These are phyloP conservation scores for Pseudomyrmex gracilis DNA, from an alignment of 1,140 invertebrate species.

Conservation along the genomic window DNA sequence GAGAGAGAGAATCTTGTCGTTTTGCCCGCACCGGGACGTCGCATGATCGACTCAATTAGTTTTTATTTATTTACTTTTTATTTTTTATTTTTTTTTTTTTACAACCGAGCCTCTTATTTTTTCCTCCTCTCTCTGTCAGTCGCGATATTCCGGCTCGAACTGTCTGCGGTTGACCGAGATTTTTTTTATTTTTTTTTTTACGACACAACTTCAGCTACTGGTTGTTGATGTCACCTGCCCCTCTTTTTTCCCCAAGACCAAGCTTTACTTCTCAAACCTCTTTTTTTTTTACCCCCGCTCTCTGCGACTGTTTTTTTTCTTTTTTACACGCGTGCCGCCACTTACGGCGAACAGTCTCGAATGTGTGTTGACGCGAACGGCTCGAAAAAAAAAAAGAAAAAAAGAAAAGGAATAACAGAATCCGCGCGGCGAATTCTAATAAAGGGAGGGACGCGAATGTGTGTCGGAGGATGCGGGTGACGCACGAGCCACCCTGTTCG, in stretches of 20 bases:
- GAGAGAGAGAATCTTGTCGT: conserved; percentile 57
- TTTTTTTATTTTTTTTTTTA: conserved; percentile 55
- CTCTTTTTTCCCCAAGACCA: conserved; percentile 38
- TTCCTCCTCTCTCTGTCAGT: background rate
- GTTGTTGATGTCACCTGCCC: conserved; percentile 59
- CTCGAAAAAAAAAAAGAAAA: conserved; percentile 50
- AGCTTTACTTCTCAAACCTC: conserved; percentile 48
- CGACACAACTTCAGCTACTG: conserved; percentile 41
- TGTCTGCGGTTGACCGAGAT: conserved; percentile 71
- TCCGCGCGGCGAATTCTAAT: conserved; percentile 38
- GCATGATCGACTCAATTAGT: conserved; percentile 66
- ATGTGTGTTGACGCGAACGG: conserved; percentile 36
- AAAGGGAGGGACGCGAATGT: conserved; percentile 44
- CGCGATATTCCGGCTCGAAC: conserved; percentile 7
- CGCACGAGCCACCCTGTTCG: conserved; percentile 15
- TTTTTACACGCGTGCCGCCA: conserved; percentile 45
- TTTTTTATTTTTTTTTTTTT: conserved; percentile 36
- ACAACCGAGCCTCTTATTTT: background rate
- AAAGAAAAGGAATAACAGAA: conserved; percentile 35
- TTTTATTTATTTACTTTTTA: conserved; percentile 41
- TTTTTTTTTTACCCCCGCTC: conserved; percentile 17
- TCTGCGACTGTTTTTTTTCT: conserved; percentile 30
- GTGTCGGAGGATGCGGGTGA: conserved; percentile 7
- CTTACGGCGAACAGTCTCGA: conserved; percentile 46
- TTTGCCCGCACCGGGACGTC: conserved; percentile 60